Percentiles rank a stretch among this genome's conserved stretches.
Conservation (phyloP, 2,888 invertebrate species). For the Tryphoninae sp. region DNA sequence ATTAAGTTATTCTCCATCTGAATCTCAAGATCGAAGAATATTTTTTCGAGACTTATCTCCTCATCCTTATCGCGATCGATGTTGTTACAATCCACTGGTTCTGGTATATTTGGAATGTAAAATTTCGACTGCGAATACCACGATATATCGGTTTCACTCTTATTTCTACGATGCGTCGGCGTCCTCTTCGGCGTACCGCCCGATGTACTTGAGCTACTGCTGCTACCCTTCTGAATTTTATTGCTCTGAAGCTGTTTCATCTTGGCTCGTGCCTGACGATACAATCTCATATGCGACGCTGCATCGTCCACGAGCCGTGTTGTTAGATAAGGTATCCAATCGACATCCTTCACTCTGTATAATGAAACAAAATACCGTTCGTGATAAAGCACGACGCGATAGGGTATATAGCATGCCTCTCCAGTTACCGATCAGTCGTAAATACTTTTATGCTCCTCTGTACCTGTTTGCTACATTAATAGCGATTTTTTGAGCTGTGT, state of each 20-base stretch:
- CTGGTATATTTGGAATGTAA: conserved; percentile 81
- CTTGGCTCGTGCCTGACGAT: conserved; percentile 88
- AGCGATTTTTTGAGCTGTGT: conserved; percentile 87
- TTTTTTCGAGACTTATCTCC: conserved; percentile 84
- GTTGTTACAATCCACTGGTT: conserved; percentile 73
- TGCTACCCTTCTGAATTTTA: conserved; percentile 73
- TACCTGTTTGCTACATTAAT: conserved; percentile 85
- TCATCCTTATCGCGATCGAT: conserved; percentile 74
- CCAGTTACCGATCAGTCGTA: neutral
- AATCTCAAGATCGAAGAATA: conserved; percentile 95
- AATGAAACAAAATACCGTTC: conserved; percentile 45
- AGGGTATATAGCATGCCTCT: neutral
- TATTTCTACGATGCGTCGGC: conserved; percentile 86
- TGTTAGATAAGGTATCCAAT: conserved; percentile 95
- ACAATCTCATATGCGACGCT: conserved; percentile 93
- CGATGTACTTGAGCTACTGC: conserved; percentile 76
- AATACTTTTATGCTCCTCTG: conserved; percentile 9
- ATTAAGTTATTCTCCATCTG: conserved; percentile 91
- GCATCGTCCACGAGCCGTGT: conserved; percentile 94
- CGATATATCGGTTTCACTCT: conserved; percentile 88
- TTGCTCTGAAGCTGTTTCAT: conserved; percentile 73
- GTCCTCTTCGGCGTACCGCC: conserved; percentile 80
- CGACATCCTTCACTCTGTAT: conserved; percentile 88
- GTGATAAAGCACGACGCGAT: conserved; percentile 1
- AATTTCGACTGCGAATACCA: conserved; percentile 87